These are phyloP conservation scores for Corythornis leucogaster DNA, from an alignment of 2,797 vertebrate genomes.

Conservation along the genomic window DNA sequence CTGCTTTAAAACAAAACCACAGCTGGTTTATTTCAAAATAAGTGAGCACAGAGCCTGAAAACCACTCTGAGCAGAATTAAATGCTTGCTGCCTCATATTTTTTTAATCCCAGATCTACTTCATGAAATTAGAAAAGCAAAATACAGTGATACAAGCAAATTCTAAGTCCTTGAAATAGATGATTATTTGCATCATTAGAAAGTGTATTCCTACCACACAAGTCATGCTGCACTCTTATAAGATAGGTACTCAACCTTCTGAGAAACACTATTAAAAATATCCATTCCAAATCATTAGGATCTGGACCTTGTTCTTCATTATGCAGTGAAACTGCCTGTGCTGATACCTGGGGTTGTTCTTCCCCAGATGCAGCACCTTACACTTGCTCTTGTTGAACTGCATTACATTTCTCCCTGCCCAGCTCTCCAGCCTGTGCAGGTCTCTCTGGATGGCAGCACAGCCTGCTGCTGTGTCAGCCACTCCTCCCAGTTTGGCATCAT, in stretches of 20 bases:
- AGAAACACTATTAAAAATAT: neutral
- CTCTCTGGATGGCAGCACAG: too few relatives aligned
- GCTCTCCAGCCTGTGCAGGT: too few relatives aligned
- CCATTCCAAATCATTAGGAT: neutral
- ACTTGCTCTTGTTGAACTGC: too few relatives aligned
- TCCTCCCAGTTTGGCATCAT: too few relatives aligned
- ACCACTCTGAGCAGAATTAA: neutral
- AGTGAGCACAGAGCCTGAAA: neutral
- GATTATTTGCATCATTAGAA: neutral
- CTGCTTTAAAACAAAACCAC: neutral
- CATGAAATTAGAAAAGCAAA: neutral
- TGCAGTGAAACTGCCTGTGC: neutral
- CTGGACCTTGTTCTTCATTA: neutral
- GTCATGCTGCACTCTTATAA: neutral
- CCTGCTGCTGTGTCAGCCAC: too few relatives aligned
- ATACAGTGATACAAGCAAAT: neutral
- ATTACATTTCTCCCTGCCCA: too few relatives aligned
- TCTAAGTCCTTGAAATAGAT: neutral
- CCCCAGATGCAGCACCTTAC: too few relatives aligned
- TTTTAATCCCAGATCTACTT: neutral
- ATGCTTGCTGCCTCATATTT: neutral
- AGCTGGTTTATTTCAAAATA: conserved; percentile 21
- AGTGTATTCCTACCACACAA: neutral
- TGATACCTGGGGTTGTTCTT: too few relatives aligned
- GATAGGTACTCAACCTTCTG: neutral